These are phyloP conservation scores for Nymphalis polychloros DNA, from an alignment of 2,888 invertebrate species.

Conservation along the genomic window DNA sequence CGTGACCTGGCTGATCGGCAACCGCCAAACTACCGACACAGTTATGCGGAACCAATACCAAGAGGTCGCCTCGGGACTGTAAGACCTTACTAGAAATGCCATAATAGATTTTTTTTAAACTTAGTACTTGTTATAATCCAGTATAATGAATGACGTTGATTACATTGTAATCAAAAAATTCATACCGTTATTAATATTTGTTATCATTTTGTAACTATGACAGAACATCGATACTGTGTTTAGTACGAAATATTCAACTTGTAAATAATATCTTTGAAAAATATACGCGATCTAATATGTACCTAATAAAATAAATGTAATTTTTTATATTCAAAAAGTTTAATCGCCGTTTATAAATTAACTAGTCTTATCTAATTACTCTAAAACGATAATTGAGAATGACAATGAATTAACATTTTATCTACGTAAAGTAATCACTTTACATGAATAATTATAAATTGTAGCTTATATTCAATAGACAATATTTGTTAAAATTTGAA, in stretches of 20 bases:
- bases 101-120: constrained; percentile 60
- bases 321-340: constrained; percentile 3
- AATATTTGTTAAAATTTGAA: too few species aligned
- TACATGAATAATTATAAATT: too few species aligned
- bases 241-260: constrained; percentile 16
- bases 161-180: constrained; percentile 28
- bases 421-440: too few species aligned
- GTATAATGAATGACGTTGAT: constrained; percentile 29
- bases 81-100: constrained; percentile 76
- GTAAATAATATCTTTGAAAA: constrained; percentile 28
- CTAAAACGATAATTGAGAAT: not conserved
- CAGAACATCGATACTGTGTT: constrained; percentile 22
- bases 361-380: constrained; percentile 18
- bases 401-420: not conserved
- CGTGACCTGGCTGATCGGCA: constrained; percentile 70
- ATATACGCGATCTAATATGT: constrained; percentile 22
- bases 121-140: constrained; percentile 23
- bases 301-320: constrained; percentile 10
- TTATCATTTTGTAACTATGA: constrained; percentile 29
- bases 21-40: constrained; percentile 81
- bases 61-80: constrained; percentile 76
- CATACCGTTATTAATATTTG: constrained; percentile 22
- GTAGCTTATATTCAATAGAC: too few species aligned
- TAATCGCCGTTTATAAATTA: not conserved
- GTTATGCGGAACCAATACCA: constrained; percentile 85